Evolutionary conservation across 2,797 vertebrate genomes (phyloP), one percentile per base, ranked within the genome.

Genomic region (Enteromius anoplus): DNA sequence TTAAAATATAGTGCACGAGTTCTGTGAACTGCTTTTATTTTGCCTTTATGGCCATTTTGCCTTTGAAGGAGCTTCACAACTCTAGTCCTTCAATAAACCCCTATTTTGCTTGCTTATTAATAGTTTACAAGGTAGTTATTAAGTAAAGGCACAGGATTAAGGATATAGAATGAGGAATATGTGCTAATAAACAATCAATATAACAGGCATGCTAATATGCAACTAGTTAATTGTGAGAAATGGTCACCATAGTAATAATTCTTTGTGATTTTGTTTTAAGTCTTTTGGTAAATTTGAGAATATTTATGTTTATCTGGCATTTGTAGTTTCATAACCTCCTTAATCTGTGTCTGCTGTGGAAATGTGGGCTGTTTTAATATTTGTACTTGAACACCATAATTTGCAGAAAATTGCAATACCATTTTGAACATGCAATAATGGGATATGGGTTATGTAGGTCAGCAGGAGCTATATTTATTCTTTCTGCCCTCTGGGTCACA

Each of bases 401-500:
- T 80, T 71, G 37, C 19, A 34, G 40, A 29, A 62, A 62, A 80
- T 45, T 10, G 6, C 1, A 82, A 77, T 26, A 51, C 19, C 21
- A 45, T 58, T 68, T 75, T 66, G 2, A 40, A n/a, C 1, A 0
- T 68, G 32, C n/a, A 29, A 26, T 32, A 32, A 45, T 68, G 37
- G 8, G 15, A 78, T 53, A 15, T 71, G 26, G 40, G 68, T 66
- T 60, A 75, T 80, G 19, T 76, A 68, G 81, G 71, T 82, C 81
- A 55, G 62, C 1, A 0, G 34, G 15, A 76, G 21, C 23, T 86
- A 68, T 62, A 79, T 51, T 32, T 65, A 49, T 81, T 8, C 8
- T 47, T 75, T 40, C n/a, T 65, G 49, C 23, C 45, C 1, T 71
- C 14, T 84, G 4, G 23, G 4, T 58, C 32, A 26, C 90, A 98